These are phyloP conservation scores for Drosophila sturtevanti DNA, from an alignment of 1,140 invertebrate species.

Conservation along the genomic window DNA sequence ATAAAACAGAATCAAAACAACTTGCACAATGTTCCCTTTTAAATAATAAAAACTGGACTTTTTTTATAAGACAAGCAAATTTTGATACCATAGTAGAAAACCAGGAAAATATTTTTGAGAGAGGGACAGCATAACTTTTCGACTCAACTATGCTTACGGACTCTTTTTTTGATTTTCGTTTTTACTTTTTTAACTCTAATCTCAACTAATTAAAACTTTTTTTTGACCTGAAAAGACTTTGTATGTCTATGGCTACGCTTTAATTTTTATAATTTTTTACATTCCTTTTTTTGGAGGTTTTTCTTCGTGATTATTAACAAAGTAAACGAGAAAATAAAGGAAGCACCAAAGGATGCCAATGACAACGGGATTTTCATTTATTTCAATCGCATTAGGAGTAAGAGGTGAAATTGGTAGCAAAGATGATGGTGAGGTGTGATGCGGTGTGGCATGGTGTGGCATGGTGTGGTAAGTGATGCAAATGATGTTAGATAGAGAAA, in stretches of 20 bases:
- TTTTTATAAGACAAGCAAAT: not conserved
- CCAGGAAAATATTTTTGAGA: not conserved
- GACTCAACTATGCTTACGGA: not conserved
- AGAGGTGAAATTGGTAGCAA: not conserved
- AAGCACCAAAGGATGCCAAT: not conserved
- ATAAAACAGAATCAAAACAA: not conserved
- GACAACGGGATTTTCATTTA: conserved; percentile 4
- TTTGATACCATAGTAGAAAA: not conserved
- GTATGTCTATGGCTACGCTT: conserved; percentile 19
- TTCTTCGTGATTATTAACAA: not conserved
- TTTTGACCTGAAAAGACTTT: conserved; percentile 43
- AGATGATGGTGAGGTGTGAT: not conserved
- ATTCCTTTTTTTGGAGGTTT: conserved; percentile 23
- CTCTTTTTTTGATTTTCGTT: conserved; percentile 4
- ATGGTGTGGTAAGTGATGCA: not conserved
- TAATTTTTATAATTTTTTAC: conserved; percentile 4
- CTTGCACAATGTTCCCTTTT: not conserved
- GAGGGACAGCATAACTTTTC: not conserved
- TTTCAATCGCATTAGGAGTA: not conserved
- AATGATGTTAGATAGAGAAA: not conserved
- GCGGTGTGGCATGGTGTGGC: not conserved
- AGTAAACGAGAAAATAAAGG: not conserved
- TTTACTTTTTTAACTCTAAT: conserved; percentile 3
- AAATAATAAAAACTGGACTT: not conserved
- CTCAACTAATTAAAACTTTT: conserved; percentile 71